Conservation (phyloP, 2,797 vertebrate genomes). For the Scomberomorus guttatus region DNA sequence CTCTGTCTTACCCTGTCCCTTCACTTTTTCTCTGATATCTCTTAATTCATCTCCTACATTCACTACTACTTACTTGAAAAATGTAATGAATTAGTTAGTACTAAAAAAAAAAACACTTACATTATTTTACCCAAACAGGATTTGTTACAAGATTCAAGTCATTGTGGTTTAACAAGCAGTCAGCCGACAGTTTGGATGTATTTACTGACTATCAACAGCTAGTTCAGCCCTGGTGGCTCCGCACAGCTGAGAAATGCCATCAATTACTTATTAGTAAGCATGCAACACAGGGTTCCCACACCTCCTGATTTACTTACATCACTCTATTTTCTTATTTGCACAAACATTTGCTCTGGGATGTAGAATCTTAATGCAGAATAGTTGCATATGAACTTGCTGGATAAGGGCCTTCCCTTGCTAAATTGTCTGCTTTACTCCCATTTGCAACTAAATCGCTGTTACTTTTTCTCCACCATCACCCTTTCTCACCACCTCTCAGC, state of each 20-base stretch:
- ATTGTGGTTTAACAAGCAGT: neutral
- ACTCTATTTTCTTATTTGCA: neutral
- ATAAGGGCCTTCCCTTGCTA: neutral
- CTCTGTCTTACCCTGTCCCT: neutral
- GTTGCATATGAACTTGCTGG: neutral
- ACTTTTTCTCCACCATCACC: conserved; percentile 2
- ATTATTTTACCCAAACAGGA: too few species aligned
- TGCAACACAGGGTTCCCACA: neutral
- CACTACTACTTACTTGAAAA: neutral
- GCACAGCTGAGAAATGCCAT: neutral
- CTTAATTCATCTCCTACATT: neutral
- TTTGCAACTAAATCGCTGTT: conserved; percentile 24
- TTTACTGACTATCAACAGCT: neutral
- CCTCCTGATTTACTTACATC: neutral
- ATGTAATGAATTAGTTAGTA: neutral
- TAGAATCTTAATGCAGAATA: neutral
- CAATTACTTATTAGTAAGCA: neutral
- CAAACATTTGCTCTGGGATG: neutral
- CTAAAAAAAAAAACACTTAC: too few species aligned
- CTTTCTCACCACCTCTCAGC: conserved; percentile 13
- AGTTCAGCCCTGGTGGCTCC: neutral
- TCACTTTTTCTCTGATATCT: neutral
- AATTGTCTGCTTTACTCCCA: neutral
- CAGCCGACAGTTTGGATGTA: neutral
- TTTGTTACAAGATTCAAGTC: too few species aligned